Percentiles rank a stretch among this genome's conserved stretches.
These are phyloP conservation scores for Nomada lathburiana DNA, from an alignment of 2,888 invertebrate genomes.

Conservation along the genomic window DNA sequence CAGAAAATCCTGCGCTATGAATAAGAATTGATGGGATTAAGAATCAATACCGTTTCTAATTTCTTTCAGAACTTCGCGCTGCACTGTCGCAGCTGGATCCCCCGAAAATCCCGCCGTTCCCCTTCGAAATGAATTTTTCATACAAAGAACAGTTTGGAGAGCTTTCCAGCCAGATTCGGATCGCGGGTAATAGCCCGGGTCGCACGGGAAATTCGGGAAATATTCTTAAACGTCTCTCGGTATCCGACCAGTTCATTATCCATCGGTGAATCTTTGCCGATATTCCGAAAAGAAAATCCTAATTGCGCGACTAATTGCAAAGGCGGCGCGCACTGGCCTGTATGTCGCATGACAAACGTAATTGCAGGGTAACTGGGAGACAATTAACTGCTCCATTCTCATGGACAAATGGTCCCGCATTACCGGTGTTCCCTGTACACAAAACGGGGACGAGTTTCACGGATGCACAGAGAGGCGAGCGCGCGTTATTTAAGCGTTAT, in stretches of 20 bases:
- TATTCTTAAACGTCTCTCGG: conserved; percentile 1
- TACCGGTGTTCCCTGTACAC: conserved; percentile 24
- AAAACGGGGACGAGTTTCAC: neutral
- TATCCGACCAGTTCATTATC: conserved; percentile 18
- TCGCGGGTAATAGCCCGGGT: conserved; percentile 2
- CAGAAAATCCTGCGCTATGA: no score
- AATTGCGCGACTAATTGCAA: conserved; percentile 65
- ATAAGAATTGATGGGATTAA: neutral
- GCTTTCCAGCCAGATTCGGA: neutral
- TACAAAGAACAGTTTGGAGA: neutral
- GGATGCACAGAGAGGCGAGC: neutral
- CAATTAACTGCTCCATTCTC: conserved; percentile 71
- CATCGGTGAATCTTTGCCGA: conserved; percentile 18
- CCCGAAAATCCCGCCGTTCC: neutral
- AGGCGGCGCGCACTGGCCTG: conserved; percentile 40
- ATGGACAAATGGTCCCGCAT: conserved; percentile 62
- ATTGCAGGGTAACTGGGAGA: conserved; percentile 65
- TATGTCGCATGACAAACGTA: conserved; percentile 66
- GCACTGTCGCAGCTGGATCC: neutral
- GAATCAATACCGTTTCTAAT: conserved; percentile 12
- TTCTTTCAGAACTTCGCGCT: neutral
- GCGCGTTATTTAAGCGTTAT: conserved; percentile 65
- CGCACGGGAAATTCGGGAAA: conserved; percentile 15
- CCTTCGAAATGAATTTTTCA: conserved; percentile 17
- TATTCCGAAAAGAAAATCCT: conserved; percentile 54